Conservation (phyloP, 2,888 invertebrate genomes). For the Latrodectus elegans region DNA sequence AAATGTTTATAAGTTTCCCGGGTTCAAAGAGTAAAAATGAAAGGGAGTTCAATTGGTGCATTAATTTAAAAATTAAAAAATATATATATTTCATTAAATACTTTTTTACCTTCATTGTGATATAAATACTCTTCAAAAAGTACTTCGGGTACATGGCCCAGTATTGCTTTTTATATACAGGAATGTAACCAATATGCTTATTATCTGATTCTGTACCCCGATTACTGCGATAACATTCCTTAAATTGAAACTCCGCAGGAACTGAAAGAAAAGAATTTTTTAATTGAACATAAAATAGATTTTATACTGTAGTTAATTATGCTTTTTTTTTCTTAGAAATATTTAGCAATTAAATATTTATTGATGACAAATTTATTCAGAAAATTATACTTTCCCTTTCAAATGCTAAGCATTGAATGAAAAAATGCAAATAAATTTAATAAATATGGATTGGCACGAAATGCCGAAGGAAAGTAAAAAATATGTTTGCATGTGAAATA, state of each 20-base stretch:
- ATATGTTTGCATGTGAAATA: too few relatives aligned
- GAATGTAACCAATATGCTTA: constrained; percentile 55
- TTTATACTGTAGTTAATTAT: too few relatives aligned
- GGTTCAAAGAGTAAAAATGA: background rate
- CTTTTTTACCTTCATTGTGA: constrained; percentile 59
- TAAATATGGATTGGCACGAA: too few relatives aligned
- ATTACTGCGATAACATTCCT: constrained; percentile 55
- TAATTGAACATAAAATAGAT: too few relatives aligned
- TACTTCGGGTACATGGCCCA: constrained; percentile 71
- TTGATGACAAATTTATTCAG: too few relatives aligned
- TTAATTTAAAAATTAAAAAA: background rate
- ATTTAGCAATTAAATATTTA: too few relatives aligned
- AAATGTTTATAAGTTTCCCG: too few relatives aligned
- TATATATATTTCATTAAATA: background rate
- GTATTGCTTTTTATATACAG: constrained; percentile 66
- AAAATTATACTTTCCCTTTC: too few relatives aligned
- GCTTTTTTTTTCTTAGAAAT: too few relatives aligned
- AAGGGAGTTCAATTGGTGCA: background rate
- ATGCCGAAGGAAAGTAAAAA: too few relatives aligned
- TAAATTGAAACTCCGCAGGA: constrained; percentile 68
- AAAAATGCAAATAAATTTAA: too few relatives aligned
- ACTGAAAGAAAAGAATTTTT: constrained; percentile 9
- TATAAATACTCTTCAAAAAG: constrained; percentile 65
- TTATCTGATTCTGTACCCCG: constrained; percentile 29
- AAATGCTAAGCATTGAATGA: too few relatives aligned